phyloP scores from a whole-genome alignment of 2,888 invertebrate genomes.

The Fabriciana adippe region DNA sequence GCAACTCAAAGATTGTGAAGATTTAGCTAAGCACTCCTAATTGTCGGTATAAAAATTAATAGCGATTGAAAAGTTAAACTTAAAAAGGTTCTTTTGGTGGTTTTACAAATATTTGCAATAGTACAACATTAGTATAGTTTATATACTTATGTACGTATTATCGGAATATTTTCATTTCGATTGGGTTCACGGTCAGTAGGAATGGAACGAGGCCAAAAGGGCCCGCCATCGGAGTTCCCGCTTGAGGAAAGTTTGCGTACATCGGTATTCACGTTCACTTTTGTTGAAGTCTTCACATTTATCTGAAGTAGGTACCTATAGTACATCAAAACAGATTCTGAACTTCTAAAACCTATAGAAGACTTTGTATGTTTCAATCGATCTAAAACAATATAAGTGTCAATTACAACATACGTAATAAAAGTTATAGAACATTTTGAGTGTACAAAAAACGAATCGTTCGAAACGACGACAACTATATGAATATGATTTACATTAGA shows the following conservation, averaged over 20 bases:
- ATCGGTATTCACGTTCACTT: conserved; percentile 32
- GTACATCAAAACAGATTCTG: no score
- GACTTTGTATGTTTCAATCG: no score
- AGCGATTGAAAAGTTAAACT: not conserved
- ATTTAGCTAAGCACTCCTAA: not conserved
- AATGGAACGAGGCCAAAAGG: conserved; percentile 40
- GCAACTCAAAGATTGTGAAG: not conserved
- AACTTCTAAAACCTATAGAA: no score
- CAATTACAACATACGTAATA: not conserved
- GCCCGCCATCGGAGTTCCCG: conserved; percentile 28
- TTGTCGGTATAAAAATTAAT: not conserved
- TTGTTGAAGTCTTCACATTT: conserved; percentile 22
- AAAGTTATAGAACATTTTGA: not conserved
- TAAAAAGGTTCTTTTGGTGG: not conserved
- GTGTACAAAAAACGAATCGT: no score
- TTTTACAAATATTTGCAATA: not conserved
- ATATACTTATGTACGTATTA: not conserved
- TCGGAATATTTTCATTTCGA: conserved; percentile 29
- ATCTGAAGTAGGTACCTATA: not conserved
- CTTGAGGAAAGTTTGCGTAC: conserved; percentile 34
- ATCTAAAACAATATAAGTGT: not conserved
- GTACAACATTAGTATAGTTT: not conserved
- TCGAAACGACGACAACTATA: no score
- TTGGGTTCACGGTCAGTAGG: conserved; percentile 35
- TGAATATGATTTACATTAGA: not conserved